phyloP scores from a whole-genome alignment of 2,888 invertebrate species.

The Zhuqinia jingwanae region DNA sequence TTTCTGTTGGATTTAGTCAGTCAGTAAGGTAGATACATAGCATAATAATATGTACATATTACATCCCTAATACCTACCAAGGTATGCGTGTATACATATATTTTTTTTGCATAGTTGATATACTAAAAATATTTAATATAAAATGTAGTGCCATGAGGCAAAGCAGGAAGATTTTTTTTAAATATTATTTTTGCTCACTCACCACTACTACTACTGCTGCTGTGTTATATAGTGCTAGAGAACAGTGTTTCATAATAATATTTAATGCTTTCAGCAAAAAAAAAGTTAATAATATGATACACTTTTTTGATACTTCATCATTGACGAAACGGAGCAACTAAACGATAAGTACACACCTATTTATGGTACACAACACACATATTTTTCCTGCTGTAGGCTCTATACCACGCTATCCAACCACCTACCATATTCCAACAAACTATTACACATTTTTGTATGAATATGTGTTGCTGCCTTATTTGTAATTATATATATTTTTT shows the following conservation, averaged over 20 bases:
- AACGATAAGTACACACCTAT: neutral
- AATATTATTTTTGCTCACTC: neutral
- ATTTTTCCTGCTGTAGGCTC: constrained; percentile 9
- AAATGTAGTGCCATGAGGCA: constrained; percentile 56
- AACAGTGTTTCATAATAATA: constrained; percentile 40
- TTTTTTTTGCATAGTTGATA: neutral
- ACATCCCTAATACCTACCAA: no score
- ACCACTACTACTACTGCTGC: no score
- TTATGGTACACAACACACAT: neutral
- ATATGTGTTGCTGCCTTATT: neutral
- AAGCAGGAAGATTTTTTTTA: constrained; percentile 53
- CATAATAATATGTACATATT: no score
- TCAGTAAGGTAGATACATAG: neutral
- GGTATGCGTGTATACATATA: no score
- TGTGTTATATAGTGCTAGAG: no score
- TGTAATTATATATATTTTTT: neutral
- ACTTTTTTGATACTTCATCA: constrained; percentile 20
- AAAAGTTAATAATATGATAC: constrained; percentile 50
- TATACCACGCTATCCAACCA: neutral
- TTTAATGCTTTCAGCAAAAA: constrained; percentile 65
- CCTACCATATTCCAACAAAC: neutral
- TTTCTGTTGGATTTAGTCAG: neutral
- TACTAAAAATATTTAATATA: neutral
- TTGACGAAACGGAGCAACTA: constrained; percentile 3
- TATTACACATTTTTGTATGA: no score